phyloP scores from a whole-genome alignment of 2,888 invertebrate species.

The Heliconius ethilla region DNA sequence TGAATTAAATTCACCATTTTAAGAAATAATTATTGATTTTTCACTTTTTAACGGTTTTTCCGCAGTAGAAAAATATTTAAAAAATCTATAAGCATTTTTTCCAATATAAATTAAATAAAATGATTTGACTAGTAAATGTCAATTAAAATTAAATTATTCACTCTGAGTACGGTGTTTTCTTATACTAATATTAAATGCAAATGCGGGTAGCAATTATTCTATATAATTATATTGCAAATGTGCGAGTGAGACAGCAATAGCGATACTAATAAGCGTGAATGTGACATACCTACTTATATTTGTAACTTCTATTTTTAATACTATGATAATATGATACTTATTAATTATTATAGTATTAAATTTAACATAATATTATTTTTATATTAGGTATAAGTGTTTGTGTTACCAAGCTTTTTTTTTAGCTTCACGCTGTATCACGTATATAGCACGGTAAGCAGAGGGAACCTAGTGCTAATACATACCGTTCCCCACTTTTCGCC shows the following conservation, averaged over 20 bases:
- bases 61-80: background rate
- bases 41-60: too few species aligned
- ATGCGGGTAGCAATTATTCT: background rate
- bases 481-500: too few species aligned
- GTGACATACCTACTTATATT: conserved; percentile 13
- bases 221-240: background rate
- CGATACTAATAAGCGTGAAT: conserved; percentile 10
- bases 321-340: background rate
- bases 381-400: background rate
- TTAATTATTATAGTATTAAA: background rate
- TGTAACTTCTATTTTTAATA: background rate
- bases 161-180: background rate
- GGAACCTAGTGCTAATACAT: too few species aligned
- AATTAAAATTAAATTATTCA: background rate
- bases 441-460: too few species aligned
- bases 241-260: conserved; percentile 27
- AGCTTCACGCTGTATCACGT: background rate
- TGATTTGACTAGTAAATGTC: background rate
- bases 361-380: background rate
- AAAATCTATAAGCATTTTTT: background rate
- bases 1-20: too few species aligned
- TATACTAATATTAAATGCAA: background rate
- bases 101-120: background rate
- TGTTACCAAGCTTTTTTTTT: background rate
- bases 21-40: too few species aligned